Base-by-base conservation (phyloP, 2,888 invertebrate genomes). In the Temnothorax rugatulus region DNA sequence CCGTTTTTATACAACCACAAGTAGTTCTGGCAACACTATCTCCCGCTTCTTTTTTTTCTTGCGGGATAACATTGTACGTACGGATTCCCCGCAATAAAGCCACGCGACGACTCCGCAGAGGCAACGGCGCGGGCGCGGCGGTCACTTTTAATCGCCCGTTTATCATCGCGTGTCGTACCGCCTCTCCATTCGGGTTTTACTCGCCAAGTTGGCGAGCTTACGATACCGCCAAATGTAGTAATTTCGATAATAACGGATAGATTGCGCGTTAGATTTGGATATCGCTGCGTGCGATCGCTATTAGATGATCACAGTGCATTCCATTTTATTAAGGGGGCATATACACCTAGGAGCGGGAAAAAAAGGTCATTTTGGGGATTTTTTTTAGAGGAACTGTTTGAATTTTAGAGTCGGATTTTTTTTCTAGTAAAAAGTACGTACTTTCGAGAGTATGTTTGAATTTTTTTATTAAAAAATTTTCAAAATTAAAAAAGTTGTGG, bases 141-240 rank as follows among this genome's bases (percentile, higher is more conserved):
- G 82, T 87, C 87, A 87, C 84, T 87, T 89, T 87, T 89, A 89
- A 89, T 89, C 84, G 86, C 21, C 74, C 89, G 83, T 89, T 88
- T 86, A 85, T 86, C 86, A 88, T 89, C 44, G 64, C 63, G 44
- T 54, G 54, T 76, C 74, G 59, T 82, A 83, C 21, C 54, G 79
- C 38, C 29, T 66, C 76, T 34, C 61, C 34, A 44, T 64, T 54
- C 38, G 57, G 21, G 47, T 52, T 57, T 38, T 77, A 41, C 57
- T 73, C 69, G 75, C 21, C 64, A 84, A 85, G 79, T 79, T 71
- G 66, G 66, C 52, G 61, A 50, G 38, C 59, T 61, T 3, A n/a
- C 73, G 69, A 76, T 74, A 81, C 57, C 59, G 21, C 61, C 63
- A 25, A 57, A 59, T 50, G 34, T 54, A 77, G 34, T 63, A 75